Evolutionary conservation across 2,888 invertebrate species (phyloP).

Genomic region (Idaea dimidiata): DNA sequence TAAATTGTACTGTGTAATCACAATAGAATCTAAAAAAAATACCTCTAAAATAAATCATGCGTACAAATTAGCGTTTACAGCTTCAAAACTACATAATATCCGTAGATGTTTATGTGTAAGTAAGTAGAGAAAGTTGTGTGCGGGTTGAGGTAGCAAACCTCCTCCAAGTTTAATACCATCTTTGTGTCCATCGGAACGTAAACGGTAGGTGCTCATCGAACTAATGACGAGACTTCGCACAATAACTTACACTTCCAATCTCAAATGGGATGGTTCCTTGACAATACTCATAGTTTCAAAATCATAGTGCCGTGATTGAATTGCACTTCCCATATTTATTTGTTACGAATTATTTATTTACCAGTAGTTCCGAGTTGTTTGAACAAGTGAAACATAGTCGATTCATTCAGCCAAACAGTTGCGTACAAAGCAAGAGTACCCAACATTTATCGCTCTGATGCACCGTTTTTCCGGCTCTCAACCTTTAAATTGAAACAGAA

Average conservation of each 20-base stretch:
- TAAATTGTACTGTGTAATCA: too few relatives aligned
- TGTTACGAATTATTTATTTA: slow-evolving; percentile 42
- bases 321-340: slow-evolving; percentile 21
- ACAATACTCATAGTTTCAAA: slow-evolving; percentile 23
- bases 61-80: neutral
- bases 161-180: slow-evolving; percentile 18
- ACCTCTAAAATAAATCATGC: too few relatives aligned
- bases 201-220: slow-evolving; percentile 40
- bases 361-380: slow-evolving; percentile 40
- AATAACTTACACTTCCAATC: slow-evolving; percentile 45
- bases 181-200: slow-evolving; percentile 28
- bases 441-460: slow-evolving; percentile 59
- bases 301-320: slow-evolving; percentile 9
- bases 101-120: neutral
- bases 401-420: slow-evolving; percentile 59
- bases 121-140: neutral
- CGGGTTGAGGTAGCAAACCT: slow-evolving; percentile 5
- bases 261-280: slow-evolving; percentile 29
- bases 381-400: slow-evolving; percentile 33
- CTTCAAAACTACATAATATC: neutral
- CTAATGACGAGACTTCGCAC: slow-evolving; percentile 52
- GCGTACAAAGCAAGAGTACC: slow-evolving; percentile 62
- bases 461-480: slow-evolving; percentile 62
- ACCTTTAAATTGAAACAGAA: slow-evolving; percentile 70
- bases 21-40: too few relatives aligned